A percentile compares a stretch with the other conserved stretches of the same genome.
phyloP scores from a whole-genome alignment of 2,113 vertebrate species.

The Setophaga petechia region DNA sequence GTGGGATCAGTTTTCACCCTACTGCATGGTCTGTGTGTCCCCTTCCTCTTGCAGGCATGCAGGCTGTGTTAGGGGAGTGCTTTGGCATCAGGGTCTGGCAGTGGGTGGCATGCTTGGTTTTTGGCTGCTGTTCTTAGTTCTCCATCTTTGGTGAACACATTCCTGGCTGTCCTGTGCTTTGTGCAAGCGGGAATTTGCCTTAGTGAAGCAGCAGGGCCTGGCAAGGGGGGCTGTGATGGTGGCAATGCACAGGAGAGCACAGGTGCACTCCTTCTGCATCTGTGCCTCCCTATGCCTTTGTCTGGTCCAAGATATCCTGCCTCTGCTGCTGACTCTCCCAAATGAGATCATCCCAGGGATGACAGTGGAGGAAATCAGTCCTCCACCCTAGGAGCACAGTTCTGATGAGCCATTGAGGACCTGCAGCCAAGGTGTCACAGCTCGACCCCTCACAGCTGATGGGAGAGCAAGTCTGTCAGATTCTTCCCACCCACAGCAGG shows the following conservation, averaged over 20 bases:
- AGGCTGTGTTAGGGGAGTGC: background rate
- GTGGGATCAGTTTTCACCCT: background rate
- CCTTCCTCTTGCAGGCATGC: fast-evolving
- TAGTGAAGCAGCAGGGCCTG: background rate
- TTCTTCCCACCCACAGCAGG: fast-evolving
- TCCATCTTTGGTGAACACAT: background rate
- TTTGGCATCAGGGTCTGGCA: background rate
- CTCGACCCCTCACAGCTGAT: fast-evolving
- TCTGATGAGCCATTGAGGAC: background rate
- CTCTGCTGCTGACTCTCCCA: background rate
- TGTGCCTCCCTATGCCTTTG: fast-evolving
- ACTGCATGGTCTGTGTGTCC: background rate
- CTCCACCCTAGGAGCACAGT: fast-evolving
- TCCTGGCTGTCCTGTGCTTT: background rate
- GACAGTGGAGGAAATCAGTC: background rate
- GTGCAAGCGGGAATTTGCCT: background rate
- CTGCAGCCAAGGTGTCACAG: background rate
- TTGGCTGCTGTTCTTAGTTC: background rate
- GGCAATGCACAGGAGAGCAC: fast-evolving
- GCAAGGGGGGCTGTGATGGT: fast-evolving
- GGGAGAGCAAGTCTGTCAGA: background rate
- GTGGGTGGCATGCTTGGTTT: background rate
- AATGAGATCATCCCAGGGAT: background rate
- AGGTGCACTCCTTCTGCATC: background rate
- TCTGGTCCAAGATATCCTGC: background rate